Evolutionary conservation across 2,888 invertebrate genomes (phyloP).

Genomic region (Cheilosia scutellata): DNA sequence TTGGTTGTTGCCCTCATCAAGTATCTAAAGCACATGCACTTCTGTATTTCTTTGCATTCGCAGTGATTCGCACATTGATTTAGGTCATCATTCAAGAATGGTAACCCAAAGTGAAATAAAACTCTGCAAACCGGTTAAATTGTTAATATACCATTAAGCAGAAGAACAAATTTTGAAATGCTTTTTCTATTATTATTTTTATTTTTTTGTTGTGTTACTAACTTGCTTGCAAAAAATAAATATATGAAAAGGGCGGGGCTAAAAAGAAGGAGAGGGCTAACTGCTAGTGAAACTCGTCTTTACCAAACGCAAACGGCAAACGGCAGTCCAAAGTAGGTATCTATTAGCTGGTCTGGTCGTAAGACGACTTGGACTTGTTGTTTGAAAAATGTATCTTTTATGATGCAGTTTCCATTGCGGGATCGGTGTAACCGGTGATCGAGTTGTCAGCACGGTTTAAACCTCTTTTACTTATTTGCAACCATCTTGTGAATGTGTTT

Average conservation of each 20-base stretch:
- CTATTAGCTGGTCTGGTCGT: slow-evolving; percentile 3
- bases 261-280: not conserved
- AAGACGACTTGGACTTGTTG: slow-evolving; percentile 3
- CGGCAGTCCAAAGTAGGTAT: slow-evolving; percentile 6
- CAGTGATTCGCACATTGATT: slow-evolving; percentile 40
- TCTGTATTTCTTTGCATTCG: not conserved
- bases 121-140: slow-evolving; percentile 46
- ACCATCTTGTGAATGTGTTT: not conserved
- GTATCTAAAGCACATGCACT: not conserved
- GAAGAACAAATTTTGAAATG: not conserved
- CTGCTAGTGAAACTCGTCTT: slow-evolving; percentile 51
- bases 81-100: slow-evolving; percentile 33
- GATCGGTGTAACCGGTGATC: slow-evolving; percentile 76
- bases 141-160: not conserved
- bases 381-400: slow-evolving; percentile 76
- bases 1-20: not conserved
- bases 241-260: not conserved
- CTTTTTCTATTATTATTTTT: not conserved
- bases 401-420: slow-evolving; percentile 80
- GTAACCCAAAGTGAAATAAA: slow-evolving; percentile 10
- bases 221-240: not conserved
- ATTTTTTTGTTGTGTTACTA: not conserved
- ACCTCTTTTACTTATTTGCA: not conserved
- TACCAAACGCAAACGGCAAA: slow-evolving; percentile 13
- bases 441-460: slow-evolving; percentile 42